Evolutionary conservation across 2,888 invertebrate genomes (phyloP).

Genomic region (Bedellia somnulentella): DNA sequence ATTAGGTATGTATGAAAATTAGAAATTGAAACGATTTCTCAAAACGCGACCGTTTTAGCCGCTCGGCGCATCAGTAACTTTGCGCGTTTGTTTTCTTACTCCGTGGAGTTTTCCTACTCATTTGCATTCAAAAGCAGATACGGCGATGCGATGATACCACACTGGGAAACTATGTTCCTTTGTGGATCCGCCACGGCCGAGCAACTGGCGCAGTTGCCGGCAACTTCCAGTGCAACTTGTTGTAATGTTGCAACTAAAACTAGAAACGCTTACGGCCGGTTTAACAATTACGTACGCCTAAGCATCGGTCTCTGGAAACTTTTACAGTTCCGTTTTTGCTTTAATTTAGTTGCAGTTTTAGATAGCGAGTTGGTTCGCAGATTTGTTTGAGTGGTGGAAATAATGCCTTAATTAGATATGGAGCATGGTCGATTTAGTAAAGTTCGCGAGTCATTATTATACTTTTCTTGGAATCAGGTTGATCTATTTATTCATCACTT

Average conservation of each 20-base stretch:
- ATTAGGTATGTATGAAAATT: too few relatives aligned
- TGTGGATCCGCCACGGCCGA: slow-evolving; percentile 32
- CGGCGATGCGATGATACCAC: slow-evolving; percentile 44
- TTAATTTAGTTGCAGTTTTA: slow-evolving; percentile 6
- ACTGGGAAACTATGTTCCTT: slow-evolving; percentile 30
- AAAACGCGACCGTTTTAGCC: slow-evolving; percentile 21
- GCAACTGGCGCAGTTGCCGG: slow-evolving; percentile 36
- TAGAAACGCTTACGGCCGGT: slow-evolving; percentile 44
- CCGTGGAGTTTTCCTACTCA: slow-evolving; percentile 55
- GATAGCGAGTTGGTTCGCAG: slow-evolving; percentile 22
- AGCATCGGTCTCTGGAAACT: slow-evolving; percentile 33
- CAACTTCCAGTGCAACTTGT: slow-evolving; percentile 45
- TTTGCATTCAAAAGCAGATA: slow-evolving; percentile 61
- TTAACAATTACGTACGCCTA: slow-evolving; percentile 48
- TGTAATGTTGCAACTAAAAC: slow-evolving; percentile 51
- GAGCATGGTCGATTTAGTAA: not conserved
- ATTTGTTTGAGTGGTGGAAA: slow-evolving; percentile 12
- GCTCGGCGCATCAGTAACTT: slow-evolving; percentile 14
- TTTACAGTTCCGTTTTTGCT: slow-evolving; percentile 14
- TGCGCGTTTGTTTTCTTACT: slow-evolving; percentile 41
- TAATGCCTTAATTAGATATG: slow-evolving; percentile 1
- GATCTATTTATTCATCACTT: too few relatives aligned
- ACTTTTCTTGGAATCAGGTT: too few relatives aligned
- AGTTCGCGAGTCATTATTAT: too few relatives aligned
- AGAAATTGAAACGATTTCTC: too few relatives aligned